These are phyloP conservation scores for Dicrostonyx torquatus DNA, from an alignment of 2,797 vertebrate genomes.

Conservation along the genomic window DNA sequence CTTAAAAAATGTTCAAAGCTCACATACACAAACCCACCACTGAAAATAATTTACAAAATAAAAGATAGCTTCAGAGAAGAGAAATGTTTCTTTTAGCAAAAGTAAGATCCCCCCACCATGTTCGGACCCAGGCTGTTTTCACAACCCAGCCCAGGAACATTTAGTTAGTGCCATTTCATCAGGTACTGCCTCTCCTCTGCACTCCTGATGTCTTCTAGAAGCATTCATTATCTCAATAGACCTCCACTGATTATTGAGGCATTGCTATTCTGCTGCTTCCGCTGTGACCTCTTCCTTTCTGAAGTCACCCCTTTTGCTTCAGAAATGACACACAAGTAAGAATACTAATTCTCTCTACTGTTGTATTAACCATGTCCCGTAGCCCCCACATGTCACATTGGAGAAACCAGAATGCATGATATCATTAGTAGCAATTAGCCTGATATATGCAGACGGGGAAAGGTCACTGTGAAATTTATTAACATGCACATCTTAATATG, in stretches of 20 bases:
- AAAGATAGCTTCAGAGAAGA: conserved; percentile 47
- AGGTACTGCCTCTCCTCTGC: neutral
- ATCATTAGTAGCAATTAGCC: neutral
- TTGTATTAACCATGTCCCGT: conserved; percentile 7
- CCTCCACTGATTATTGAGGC: conserved; percentile 53
- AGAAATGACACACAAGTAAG: conserved; percentile 24
- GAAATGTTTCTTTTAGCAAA: conserved; percentile 6
- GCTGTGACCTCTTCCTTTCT: conserved; percentile 59
- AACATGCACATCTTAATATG: neutral
- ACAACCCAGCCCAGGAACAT: conserved; percentile 9
- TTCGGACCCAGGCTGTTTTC: conserved; percentile 19
- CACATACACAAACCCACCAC: neutral
- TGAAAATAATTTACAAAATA: conserved; percentile 55
- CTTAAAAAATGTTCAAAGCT: neutral
- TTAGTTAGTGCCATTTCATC: conserved; percentile 26
- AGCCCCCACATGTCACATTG: conserved; percentile 11
- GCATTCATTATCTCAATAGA: conserved; percentile 62
- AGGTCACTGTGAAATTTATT: neutral
- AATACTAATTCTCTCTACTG: conserved; percentile 35
- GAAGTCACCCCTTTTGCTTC: conserved; percentile 67
- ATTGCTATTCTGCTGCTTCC: conserved; percentile 61
- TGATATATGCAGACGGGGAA: neutral
- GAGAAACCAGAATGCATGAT: conserved; percentile 19
- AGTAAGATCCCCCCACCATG: neutral
- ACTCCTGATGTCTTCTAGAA: conserved; percentile 7